Evolutionary conservation across 1,140 invertebrate species (phyloP).

Genomic region (Cotesia chilonis): DNA sequence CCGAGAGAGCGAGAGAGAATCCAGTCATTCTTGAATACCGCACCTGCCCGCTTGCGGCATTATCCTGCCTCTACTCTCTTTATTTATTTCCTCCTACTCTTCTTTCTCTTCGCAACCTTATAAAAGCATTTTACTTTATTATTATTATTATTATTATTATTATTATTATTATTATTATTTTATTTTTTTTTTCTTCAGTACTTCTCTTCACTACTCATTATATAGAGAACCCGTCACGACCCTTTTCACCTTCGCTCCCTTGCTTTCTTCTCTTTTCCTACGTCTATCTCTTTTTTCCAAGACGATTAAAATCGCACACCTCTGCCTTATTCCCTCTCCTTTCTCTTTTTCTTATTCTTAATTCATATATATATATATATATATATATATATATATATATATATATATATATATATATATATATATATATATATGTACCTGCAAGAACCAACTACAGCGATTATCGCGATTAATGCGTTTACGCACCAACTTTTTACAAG

Average conservation of each 20-base stretch:
- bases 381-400: too few species aligned
- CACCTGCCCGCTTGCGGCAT: slow-evolving; percentile 27
- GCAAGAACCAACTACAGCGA: slow-evolving; percentile 16
- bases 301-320: slow-evolving; percentile 24
- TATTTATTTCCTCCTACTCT: slow-evolving; percentile 1
- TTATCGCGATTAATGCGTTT: slow-evolving; percentile 36
- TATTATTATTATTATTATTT: too few species aligned
- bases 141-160: background rate
- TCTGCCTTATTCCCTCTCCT: background rate
- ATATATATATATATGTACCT: background rate
- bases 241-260: slow-evolving; percentile 28
- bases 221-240: slow-evolving; percentile 18
- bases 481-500: slow-evolving; percentile 23
- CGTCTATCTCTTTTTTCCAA: slow-evolving; percentile 33
- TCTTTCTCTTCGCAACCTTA: background rate
- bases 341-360: slow-evolving; percentile 14
- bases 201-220: background rate
- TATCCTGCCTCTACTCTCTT: slow-evolving; percentile 7
- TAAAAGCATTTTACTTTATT: too few species aligned
- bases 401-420: too few species aligned
- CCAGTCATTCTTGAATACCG: slow-evolving; percentile 15
- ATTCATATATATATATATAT: slow-evolving; percentile 5
- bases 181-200: slow-evolving; percentile 9
- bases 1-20: slow-evolving; percentile 2
- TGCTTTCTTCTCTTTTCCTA: slow-evolving; percentile 26